phyloP scores from a whole-genome alignment of 2,797 vertebrate genomes.

The Jordanella pulchra region DNA sequence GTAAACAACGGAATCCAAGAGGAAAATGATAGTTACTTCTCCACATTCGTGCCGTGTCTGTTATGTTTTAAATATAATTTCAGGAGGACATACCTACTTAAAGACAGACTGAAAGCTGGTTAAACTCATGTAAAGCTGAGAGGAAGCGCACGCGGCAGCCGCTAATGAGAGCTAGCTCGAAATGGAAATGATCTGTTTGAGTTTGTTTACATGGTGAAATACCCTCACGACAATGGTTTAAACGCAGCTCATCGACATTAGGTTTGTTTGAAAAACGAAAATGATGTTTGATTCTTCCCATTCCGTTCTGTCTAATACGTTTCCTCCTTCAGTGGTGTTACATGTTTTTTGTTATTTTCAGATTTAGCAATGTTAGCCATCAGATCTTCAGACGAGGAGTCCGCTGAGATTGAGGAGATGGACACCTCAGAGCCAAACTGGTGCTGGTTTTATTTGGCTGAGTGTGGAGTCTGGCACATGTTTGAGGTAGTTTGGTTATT shows the following conservation, averaged over 20 bases:
- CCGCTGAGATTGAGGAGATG: slow-evolving; percentile 87
- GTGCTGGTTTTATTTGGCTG: slow-evolving; percentile 97
- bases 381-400: slow-evolving; percentile 78
- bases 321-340: slow-evolving; percentile 17
- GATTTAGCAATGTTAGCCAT: slow-evolving; percentile 73
- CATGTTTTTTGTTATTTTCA: slow-evolving; percentile 37
- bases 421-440: slow-evolving; percentile 93
- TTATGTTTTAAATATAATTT: slow-evolving; percentile 1
- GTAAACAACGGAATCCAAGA: slow-evolving; percentile 64
- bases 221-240: slow-evolving; percentile 14
- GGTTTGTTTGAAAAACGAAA: slow-evolving; percentile 17
- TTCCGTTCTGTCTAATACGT: background rate
- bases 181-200: slow-evolving; percentile 34
- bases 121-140: slow-evolving; percentile 31
- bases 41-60: background rate
- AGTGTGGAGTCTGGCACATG: slow-evolving; percentile 98
- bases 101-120: slow-evolving; percentile 40
- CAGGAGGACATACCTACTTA: slow-evolving; percentile 23
- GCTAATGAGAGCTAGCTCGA: slow-evolving; percentile 52
- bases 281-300: background rate
- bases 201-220: slow-evolving; percentile 38
- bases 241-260: slow-evolving; percentile 23
- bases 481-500: slow-evolving; percentile 86
- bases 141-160: slow-evolving; percentile 38
- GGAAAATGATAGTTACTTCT: slow-evolving; percentile 32